Conservation (phyloP, 2,113 vertebrate genomes). For the Nycticebus coucang region DNA sequence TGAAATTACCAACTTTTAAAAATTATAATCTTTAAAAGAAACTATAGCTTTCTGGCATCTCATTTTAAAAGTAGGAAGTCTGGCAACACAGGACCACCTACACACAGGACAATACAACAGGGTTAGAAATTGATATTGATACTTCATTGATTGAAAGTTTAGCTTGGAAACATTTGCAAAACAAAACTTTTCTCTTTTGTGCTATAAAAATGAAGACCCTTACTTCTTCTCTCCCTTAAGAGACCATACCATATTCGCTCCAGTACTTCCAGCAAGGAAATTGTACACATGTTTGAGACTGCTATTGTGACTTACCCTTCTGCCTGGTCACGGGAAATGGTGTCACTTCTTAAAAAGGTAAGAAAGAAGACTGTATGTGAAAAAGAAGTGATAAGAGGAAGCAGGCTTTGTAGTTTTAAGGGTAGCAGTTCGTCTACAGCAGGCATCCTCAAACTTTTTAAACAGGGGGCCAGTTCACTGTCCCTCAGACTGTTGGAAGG, state of each 20-base stretch:
- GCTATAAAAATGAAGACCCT: neutral
- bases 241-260: constrained; percentile 95
- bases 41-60: neutral
- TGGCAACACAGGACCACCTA: neutral
- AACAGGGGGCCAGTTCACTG: no score
- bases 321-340: constrained; percentile 92
- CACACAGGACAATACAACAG: neutral
- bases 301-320: constrained; percentile 91
- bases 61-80: neutral
- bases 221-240: constrained; percentile 81
- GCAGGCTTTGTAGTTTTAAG: neutral
- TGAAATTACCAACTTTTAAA: neutral
- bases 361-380: neutral
- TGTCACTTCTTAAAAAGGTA: constrained; percentile 93
- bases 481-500: no score
- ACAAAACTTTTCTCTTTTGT: neutral
- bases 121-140: neutral
- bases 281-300: constrained; percentile 90
- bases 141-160: neutral
- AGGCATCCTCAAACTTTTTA: no score
- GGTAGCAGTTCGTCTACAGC: neutral
- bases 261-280: constrained; percentile 89
- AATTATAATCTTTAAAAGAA: neutral
- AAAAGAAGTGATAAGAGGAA: neutral
- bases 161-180: constrained; percentile 1